phyloP scores from a whole-genome alignment of 2,888 invertebrate species.

The Agriopis marginaria region DNA sequence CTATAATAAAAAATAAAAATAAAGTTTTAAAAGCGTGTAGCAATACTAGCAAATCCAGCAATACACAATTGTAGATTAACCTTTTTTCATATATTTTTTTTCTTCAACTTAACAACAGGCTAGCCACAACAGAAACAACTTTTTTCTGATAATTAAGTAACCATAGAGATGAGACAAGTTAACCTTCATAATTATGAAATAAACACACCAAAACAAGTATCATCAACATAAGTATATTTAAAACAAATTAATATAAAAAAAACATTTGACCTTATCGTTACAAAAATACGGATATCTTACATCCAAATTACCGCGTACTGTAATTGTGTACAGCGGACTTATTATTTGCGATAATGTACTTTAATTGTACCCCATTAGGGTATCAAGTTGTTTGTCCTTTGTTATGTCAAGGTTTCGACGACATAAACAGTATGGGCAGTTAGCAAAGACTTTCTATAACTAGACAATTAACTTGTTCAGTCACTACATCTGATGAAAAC shows the following conservation, averaged over 20 bases:
- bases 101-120: no score
- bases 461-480: no score
- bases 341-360: slow-evolving; percentile 42
- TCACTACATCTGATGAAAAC: no score
- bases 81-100: no score
- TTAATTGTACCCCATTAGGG: slow-evolving; percentile 45
- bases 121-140: neutral
- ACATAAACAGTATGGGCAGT: slow-evolving; percentile 42
- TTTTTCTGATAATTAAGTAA: no score
- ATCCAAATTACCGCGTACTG: slow-evolving; percentile 35
- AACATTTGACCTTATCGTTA: slow-evolving; percentile 33
- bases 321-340: slow-evolving; percentile 37
- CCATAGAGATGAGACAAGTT: no score
- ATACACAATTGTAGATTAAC: no score
- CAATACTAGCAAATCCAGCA: no score
- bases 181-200: neutral
- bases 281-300: slow-evolving; percentile 41
- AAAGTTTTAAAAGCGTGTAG: no score
- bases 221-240: neutral
- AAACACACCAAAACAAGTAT: neutral
- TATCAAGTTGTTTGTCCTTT: slow-evolving; percentile 44
- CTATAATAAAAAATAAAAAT: no score
- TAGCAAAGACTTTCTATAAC: no score
- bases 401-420: slow-evolving; percentile 57
- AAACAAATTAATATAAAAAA: slow-evolving; percentile 1